Conservation (phyloP, 2,797 vertebrate genomes). For the Myotis findleyi region DNA sequence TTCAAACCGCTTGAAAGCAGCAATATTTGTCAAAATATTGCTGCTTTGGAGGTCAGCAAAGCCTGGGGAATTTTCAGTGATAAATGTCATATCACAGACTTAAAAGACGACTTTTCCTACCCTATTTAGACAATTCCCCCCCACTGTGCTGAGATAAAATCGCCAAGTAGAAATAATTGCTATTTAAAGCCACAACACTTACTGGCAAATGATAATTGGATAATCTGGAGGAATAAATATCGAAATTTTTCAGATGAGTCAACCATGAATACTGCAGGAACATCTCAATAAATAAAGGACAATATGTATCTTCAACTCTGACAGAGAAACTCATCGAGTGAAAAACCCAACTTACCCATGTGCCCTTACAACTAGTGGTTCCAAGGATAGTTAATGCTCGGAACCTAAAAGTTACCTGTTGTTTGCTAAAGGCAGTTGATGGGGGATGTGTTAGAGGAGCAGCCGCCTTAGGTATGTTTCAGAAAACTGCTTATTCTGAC, state of each 20-base stretch:
- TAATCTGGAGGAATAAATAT: constrained; percentile 62
- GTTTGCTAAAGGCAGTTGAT: constrained; percentile 70
- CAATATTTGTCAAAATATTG: constrained; percentile 69
- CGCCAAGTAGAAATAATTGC: constrained; percentile 70
- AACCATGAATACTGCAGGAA: neutral
- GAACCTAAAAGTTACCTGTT: constrained; percentile 64
- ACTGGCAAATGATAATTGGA: constrained; percentile 55
- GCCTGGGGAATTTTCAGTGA: constrained; percentile 60
- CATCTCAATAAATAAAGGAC: constrained; percentile 52
- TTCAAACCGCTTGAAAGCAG: constrained; percentile 70
- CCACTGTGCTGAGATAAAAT: constrained; percentile 65
- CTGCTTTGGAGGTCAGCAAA: constrained; percentile 64
- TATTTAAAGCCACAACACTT: constrained; percentile 62
- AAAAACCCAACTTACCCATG: constrained; percentile 56
- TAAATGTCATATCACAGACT: constrained; percentile 69
- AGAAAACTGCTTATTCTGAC: constrained; percentile 74
- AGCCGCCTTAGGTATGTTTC: constrained; percentile 66
- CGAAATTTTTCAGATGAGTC: constrained; percentile 32
- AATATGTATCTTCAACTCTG: neutral
- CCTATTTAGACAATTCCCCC: constrained; percentile 36
- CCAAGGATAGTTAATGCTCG: constrained; percentile 56
- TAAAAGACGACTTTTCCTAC: constrained; percentile 61
- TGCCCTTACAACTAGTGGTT: constrained; percentile 61
- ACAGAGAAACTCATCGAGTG: neutral
- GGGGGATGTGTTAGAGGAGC: constrained; percentile 39